Base-by-base conservation (phyloP, 2,113 vertebrate genomes). In the Paralichthys olivaceus region DNA sequence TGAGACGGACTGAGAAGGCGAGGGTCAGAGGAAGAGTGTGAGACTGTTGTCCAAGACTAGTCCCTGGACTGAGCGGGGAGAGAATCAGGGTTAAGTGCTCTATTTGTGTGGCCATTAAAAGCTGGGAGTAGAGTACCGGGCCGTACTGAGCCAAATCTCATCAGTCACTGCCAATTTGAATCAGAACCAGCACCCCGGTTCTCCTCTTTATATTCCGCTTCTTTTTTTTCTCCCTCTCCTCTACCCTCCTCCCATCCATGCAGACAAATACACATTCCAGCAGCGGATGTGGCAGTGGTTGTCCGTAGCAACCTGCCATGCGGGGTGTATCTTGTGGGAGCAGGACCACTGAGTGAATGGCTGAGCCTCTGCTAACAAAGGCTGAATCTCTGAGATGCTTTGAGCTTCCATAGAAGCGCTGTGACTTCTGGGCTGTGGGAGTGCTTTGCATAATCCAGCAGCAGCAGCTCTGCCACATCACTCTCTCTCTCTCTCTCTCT, bases 391-490 rank as follows among this genome's bases (percentile, higher is more conserved):
- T 80, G 86, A 87, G 85, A 88, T 88, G 78, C 87, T 92, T 90
- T 90, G 81, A 87, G 91, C 77, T 88, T 85, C 81, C 76, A 84
- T 73, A 84, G 84, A 79, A 80, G 83, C 69, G 22, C 81, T 84
- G 85, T 84, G 91, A 93, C 86, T 93, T 89, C 72, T 89, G 83
- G 82, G 90, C 83, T 87, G 89, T 90, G 83, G 84, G 89, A 90
- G 91, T 80, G 85, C 89, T 92, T 93, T 91, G 90, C 89, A 92
- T 93, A 93, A 93, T 91, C 89, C 84, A 85, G 80, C 89, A 88
- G 79, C 81, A 81, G 75, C 86, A 76, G 71, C 89, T 85, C 72
- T 65, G 85, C 79, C 77, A 86, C 85, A 85, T 81, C 77, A 23
- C 73, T 79, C 77, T 80, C 80, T 83, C 80, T 25, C 12, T 28